Conservation (phyloP, 2,113 vertebrate genomes). For the Oncorhynchus tshawytscha region DNA sequence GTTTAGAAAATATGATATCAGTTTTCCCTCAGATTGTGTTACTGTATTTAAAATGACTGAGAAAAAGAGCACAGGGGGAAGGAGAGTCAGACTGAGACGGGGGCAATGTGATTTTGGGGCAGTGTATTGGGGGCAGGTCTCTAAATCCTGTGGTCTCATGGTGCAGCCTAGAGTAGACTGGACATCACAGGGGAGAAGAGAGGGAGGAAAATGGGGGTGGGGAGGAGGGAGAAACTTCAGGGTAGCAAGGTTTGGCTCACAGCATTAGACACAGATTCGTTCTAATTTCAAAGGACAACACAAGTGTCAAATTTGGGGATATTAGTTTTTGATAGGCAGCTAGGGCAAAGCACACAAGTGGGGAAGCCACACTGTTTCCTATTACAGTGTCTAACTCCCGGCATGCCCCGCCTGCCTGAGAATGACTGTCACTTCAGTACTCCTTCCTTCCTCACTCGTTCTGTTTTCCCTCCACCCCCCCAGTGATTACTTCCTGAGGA, state of each 20-base stretch:
- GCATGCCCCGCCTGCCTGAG: slow-evolving; percentile 28
- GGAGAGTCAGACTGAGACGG: background rate
- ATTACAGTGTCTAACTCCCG: slow-evolving; percentile 30
- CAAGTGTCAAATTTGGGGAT: slow-evolving; percentile 72
- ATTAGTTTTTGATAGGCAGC: slow-evolving; percentile 80
- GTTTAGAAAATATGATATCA: slow-evolving; percentile 85
- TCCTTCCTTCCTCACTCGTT: no score
- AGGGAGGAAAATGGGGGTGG: background rate
- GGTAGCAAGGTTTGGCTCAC: slow-evolving; percentile 62
- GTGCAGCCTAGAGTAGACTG: slow-evolving; percentile 4
- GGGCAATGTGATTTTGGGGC: background rate
- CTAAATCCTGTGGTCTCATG: slow-evolving; percentile 7
- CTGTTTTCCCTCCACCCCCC: no score
- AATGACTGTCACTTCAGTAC: slow-evolving; percentile 19
- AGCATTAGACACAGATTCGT: slow-evolving; percentile 77
- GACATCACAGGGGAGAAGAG: slow-evolving; percentile 4
- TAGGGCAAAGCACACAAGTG: slow-evolving; percentile 52
- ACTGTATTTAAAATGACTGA: slow-evolving; percentile 78
- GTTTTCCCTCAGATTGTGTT: slow-evolving; percentile 81
- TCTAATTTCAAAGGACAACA: slow-evolving; percentile 77
- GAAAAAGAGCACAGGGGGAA: slow-evolving; percentile 14
- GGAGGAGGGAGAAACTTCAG: slow-evolving; percentile 22
- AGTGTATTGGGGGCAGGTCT: background rate
- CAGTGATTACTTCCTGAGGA: background rate
- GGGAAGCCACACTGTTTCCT: slow-evolving; percentile 43